A percentile compares a stretch with the other conserved stretches of the same genome.
Evolutionary conservation across 2,113 vertebrate genomes (phyloP).

Genomic region (cattle (Bos taurus)): DNA sequence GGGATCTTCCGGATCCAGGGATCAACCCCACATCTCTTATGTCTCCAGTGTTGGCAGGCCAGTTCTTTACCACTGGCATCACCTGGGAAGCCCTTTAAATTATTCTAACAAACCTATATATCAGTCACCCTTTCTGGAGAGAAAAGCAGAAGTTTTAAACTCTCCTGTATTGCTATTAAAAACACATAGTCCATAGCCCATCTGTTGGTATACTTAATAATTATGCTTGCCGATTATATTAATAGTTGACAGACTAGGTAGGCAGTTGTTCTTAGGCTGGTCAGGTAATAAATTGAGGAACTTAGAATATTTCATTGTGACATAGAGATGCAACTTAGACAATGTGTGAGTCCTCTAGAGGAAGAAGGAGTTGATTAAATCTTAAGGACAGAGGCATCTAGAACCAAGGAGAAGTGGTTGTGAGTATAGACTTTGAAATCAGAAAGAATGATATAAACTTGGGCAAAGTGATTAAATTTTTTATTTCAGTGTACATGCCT

Average conservation of each 20-base stretch:
- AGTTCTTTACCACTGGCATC: neutral
- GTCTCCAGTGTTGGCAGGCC: neutral
- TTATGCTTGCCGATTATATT: neutral
- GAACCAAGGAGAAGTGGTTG: neutral
- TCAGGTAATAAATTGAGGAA: neutral
- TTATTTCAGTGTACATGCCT: neutral
- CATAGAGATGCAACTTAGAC: neutral
- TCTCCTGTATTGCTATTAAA: neutral
- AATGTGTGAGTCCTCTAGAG: neutral
- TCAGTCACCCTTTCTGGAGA: neutral
- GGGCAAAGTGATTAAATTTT: neutral
- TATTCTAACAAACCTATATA: neutral
- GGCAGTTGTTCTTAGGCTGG: neutral
- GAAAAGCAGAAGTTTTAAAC: neutral
- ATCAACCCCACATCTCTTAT: neutral
- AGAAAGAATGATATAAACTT: neutral
- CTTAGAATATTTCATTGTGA: neutral
- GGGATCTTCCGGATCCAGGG: neutral
- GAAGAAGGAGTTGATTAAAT: neutral
- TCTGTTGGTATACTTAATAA: neutral
- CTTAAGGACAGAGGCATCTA: neutral
- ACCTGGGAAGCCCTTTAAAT: neutral
- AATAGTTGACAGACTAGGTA: neutral
- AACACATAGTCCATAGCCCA: neutral
- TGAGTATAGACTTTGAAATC: neutral